Percentiles rank a stretch among this genome's conserved stretches.
phyloP scores from a whole-genome alignment of 1,140 invertebrate genomes.

The Cydia splendana region DNA sequence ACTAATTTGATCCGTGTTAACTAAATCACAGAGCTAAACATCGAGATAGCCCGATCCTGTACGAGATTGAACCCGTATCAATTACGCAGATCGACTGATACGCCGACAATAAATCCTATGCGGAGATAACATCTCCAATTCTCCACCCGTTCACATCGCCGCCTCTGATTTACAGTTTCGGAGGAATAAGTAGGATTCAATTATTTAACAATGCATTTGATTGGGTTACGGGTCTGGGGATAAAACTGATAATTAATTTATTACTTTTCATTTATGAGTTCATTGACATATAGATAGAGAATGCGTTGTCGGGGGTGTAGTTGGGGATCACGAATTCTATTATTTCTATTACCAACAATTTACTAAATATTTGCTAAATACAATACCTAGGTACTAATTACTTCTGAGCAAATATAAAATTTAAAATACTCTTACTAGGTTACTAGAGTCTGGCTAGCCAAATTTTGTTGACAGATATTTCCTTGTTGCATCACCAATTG shows the following conservation, averaged over 20 bases:
- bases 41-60: conserved; percentile 25
- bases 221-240: neutral
- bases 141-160: conserved; percentile 52
- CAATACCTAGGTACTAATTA: no score
- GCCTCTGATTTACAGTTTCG: conserved; percentile 55
- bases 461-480: no score
- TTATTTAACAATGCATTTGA: conserved; percentile 40
- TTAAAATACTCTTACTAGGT: no score
- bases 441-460: no score
- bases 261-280: conserved; percentile 5
- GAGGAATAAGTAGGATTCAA: conserved; percentile 45
- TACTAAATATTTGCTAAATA: no score
- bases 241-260: neutral
- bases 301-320: neutral
- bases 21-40: conserved; percentile 27
- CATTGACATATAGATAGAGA: neutral
- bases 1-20: conserved; percentile 24
- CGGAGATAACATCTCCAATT: conserved; percentile 57
- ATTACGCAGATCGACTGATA: conserved; percentile 70
- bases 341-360: no score
- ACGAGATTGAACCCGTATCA: conserved; percentile 54
- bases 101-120: conserved; percentile 61
- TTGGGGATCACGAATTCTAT: no score
- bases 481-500: no score
- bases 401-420: no score